These are phyloP conservation scores for Crax fasciolata DNA, from an alignment of 2,797 vertebrate genomes.

Conservation along the genomic window DNA sequence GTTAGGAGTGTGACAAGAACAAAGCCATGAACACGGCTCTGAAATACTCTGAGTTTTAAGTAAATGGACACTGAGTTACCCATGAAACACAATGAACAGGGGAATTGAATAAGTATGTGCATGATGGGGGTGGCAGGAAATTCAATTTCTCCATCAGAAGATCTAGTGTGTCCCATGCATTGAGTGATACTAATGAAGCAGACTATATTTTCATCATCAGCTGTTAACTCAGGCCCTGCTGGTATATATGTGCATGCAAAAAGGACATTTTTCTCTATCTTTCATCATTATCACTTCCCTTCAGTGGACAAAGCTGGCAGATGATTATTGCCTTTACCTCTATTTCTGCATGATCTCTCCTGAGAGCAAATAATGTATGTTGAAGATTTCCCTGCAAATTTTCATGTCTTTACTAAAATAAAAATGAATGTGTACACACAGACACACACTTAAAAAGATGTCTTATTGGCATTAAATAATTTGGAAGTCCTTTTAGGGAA, in stretches of 20 bases:
- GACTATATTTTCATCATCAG: background rate
- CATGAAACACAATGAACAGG: background rate
- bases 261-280: background rate
- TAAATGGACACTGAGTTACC: background rate
- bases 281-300: background rate
- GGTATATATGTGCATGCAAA: background rate
- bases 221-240: background rate
- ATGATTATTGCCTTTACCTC: background rate
- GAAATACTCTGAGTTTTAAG: background rate
- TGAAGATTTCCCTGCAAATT: background rate
- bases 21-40: background rate
- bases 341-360: background rate
- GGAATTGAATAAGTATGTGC: background rate
- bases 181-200: background rate
- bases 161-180: background rate
- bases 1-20: background rate
- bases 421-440: background rate
- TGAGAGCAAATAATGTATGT: background rate
- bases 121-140: background rate
- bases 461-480: conserved; percentile 33
- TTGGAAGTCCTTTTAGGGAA: background rate
- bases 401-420: conserved; percentile 25
- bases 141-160: background rate
- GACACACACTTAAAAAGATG: background rate
- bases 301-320: background rate